A percentile compares a stretch with the other conserved stretches of the same genome.
Conservation (phyloP, 1,140 invertebrate genomes). For the Bombus turneri region DNA sequence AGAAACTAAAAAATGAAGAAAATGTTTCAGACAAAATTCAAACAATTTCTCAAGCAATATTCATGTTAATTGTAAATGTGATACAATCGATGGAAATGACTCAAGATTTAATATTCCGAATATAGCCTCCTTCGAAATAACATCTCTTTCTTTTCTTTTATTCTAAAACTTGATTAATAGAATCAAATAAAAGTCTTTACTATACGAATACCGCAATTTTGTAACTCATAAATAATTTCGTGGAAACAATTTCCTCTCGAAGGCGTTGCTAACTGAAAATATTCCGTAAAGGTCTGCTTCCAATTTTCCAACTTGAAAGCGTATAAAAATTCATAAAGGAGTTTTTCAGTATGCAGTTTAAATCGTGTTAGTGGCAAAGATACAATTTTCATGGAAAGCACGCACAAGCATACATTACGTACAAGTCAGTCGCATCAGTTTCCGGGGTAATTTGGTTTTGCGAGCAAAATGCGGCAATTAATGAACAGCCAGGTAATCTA, state of each 20-base stretch:
- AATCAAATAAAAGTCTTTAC: not conserved
- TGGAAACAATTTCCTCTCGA: not conserved
- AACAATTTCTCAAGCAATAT: not conserved
- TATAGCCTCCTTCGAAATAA: not conserved
- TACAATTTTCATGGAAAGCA: not conserved
- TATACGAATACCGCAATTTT: not conserved
- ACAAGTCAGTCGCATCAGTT: slow-evolving; percentile 31
- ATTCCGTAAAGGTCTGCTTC: not conserved
- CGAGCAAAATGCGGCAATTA: slow-evolving; percentile 50
- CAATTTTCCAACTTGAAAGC: not conserved
- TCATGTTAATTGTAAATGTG: not conserved
- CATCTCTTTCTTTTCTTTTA: not conserved
- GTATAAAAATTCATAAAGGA: not conserved
- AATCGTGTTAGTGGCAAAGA: not conserved
- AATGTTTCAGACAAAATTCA: no score
- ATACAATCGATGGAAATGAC: not conserved
- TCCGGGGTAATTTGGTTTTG: slow-evolving; percentile 44
- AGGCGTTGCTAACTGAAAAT: not conserved
- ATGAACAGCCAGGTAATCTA: slow-evolving; percentile 37
- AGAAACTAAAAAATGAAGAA: no score
- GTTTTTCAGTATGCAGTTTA: not conserved
- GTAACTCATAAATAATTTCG: not conserved
- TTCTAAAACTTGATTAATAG: not conserved
- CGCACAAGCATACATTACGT: not conserved
- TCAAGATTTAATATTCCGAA: not conserved